phyloP scores from a whole-genome alignment of 2,888 invertebrate species.

The Cepaea hortensis region DNA sequence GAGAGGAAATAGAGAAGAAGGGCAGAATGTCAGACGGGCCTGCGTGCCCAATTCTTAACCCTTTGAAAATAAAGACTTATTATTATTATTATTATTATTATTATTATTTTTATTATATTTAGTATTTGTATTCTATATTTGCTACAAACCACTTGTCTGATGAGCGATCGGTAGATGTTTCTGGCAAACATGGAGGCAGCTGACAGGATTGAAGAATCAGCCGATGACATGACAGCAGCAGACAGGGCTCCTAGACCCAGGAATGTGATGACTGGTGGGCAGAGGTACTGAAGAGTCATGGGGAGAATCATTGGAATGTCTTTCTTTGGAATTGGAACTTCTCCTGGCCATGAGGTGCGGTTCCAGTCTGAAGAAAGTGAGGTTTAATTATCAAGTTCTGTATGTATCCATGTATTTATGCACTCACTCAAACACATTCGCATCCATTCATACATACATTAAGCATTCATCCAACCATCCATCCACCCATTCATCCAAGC shows the following conservation, averaged over 20 bases:
- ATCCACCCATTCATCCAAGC: too few species aligned
- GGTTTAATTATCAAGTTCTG: background rate
- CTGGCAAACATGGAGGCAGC: conserved; percentile 99
- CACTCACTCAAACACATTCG: background rate
- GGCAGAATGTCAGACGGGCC: too few species aligned
- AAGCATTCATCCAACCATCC: too few species aligned
- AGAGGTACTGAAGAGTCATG: conserved; percentile 96
- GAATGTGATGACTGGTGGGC: conserved; percentile 96
- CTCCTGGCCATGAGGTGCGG: conserved; percentile 86
- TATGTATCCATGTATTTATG: background rate
- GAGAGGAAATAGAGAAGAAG: too few species aligned
- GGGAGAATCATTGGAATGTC: conserved; percentile 96
- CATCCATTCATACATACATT: too few species aligned
- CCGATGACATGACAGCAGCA: conserved; percentile 99
- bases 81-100: too few species aligned
- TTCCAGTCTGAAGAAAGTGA: conserved; percentile 87
- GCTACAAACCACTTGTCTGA: conserved; percentile 87
- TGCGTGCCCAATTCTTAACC: too few species aligned
- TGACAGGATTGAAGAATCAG: conserved; percentile 97
- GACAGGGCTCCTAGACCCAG: conserved; percentile 98
- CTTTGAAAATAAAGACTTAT: too few species aligned
- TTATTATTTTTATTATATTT: too few species aligned
- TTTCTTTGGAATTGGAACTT: conserved; percentile 73
- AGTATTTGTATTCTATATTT: too few species aligned
- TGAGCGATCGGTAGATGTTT: conserved; percentile 89